phyloP scores from a whole-genome alignment of 2,113 vertebrate genomes.

The Lichenostomus cassidix region DNA sequence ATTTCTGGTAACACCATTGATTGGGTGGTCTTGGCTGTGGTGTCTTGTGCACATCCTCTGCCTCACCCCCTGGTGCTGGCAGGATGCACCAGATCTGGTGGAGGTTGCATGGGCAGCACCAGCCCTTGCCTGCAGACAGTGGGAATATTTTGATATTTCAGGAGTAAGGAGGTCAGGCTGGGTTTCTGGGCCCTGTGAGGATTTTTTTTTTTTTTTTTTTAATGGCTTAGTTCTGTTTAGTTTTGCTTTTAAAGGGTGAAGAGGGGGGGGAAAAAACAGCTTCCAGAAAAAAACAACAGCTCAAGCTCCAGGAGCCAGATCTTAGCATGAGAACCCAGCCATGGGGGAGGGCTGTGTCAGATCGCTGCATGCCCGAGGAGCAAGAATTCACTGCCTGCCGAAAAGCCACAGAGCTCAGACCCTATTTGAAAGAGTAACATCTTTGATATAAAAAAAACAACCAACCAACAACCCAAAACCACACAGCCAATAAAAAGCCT shows the following conservation, averaged over 20 bases:
- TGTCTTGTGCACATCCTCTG: neutral
- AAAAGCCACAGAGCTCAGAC: slow-evolving; percentile 44
- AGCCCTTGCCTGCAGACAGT: neutral
- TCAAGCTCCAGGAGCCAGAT: slow-evolving; percentile 38
- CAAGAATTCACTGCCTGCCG: slow-evolving; percentile 26
- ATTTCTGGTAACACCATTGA: neutral
- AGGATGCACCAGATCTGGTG: neutral
- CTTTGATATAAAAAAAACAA: slow-evolving; percentile 55
- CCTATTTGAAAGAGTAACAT: slow-evolving; percentile 63
- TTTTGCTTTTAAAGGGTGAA: slow-evolving; percentile 35
- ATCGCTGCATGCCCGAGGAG: neutral
- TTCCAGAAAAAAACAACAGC: slow-evolving; percentile 47
- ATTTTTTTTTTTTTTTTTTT: neutral
- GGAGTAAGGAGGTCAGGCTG: neutral
- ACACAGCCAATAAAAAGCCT: slow-evolving; percentile 69
- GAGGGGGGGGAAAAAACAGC: neutral
- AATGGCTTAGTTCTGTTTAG: slow-evolving; percentile 12
- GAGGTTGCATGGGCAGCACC: neutral
- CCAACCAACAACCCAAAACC: slow-evolving; percentile 35
- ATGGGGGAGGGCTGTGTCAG: slow-evolving; percentile 21
- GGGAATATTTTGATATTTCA: neutral
- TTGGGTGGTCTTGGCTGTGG: neutral
- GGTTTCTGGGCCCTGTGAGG: neutral
- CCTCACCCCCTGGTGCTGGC: neutral
- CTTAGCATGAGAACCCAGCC: neutral